Conservation (phyloP, 2,888 invertebrate species). For the Drosophila cognata region DNA sequence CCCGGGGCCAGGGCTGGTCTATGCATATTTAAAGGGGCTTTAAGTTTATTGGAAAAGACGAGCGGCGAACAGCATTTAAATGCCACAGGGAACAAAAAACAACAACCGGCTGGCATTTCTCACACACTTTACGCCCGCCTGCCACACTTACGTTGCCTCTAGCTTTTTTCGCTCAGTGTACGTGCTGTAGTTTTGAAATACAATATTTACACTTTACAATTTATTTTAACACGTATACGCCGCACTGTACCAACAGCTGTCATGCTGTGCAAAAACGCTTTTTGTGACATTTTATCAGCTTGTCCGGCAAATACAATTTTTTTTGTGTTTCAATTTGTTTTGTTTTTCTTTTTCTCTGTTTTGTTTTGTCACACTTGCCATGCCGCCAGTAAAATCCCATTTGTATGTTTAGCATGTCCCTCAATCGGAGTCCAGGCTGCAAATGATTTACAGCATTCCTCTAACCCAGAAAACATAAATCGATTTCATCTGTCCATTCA, state of each 20-base stretch:
- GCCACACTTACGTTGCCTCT: not conserved
- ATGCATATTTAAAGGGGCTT: conserved; percentile 71
- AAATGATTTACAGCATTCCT: conserved; percentile 66
- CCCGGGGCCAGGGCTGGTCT: conserved; percentile 40
- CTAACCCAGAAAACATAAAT: conserved; percentile 41
- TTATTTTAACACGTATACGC: conserved; percentile 70
- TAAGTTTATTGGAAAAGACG: conserved; percentile 50
- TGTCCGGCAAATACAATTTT: conserved; percentile 48
- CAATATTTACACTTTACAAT: conserved; percentile 74
- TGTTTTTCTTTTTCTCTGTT: not conserved
- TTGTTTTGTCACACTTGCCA: conserved; percentile 18
- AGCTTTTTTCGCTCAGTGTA: conserved; percentile 7
- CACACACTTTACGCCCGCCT: not conserved
- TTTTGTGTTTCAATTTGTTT: not conserved
- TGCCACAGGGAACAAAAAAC: conserved; percentile 24
- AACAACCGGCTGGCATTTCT: conserved; percentile 2
- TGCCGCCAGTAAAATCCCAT: conserved; percentile 8
- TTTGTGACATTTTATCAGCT: conserved; percentile 65
- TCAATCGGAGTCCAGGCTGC: conserved; percentile 60
- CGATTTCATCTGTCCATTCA: conserved; percentile 61
- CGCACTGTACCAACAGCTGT: conserved; percentile 57
- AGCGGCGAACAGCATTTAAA: conserved; percentile 29
- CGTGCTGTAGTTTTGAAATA: conserved; percentile 48
- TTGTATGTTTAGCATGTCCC: conserved; percentile 66
- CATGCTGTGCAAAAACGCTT: conserved; percentile 60